These are phyloP conservation scores for Bursaphelenchus okinawaensis DNA, from an alignment of 2,888 invertebrate genomes.

Conservation along the genomic window DNA sequence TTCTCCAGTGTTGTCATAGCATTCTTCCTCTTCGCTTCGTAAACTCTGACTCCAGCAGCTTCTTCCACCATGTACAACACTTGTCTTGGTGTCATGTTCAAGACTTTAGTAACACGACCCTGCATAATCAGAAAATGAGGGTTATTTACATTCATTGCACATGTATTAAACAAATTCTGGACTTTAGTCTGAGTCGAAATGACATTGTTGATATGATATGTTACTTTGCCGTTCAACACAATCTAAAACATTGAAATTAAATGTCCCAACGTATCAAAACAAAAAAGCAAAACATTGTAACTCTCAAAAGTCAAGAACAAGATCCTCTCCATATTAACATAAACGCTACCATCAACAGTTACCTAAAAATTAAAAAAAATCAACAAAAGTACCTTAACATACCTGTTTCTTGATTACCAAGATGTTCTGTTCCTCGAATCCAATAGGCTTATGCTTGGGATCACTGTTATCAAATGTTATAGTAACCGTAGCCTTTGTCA, in stretches of 20 bases:
- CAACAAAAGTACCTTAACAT: slow-evolving; percentile 27
- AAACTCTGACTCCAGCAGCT: slow-evolving; percentile 93
- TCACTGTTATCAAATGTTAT: slow-evolving; percentile 83
- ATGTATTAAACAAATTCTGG: slow-evolving; percentile 87
- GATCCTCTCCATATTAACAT: slow-evolving; percentile 14
- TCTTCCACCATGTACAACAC: slow-evolving; percentile 96
- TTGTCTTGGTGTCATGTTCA: slow-evolving; percentile 97
- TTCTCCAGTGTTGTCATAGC: slow-evolving; percentile 81
- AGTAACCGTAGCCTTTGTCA: slow-evolving; percentile 89
- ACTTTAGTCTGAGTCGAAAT: slow-evolving; percentile 83
- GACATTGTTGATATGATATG: slow-evolving; percentile 86
- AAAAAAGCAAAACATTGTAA: no score
- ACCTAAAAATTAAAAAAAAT: background rate
- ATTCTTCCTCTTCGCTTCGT: slow-evolving; percentile 82
- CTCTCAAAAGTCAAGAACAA: no score
- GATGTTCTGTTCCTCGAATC: slow-evolving; percentile 82
- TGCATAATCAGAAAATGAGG: slow-evolving; percentile 98
- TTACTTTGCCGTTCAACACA: slow-evolving; percentile 61
- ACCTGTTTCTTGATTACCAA: slow-evolving; percentile 86
- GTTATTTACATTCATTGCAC: slow-evolving; percentile 96
- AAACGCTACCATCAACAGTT: no score
- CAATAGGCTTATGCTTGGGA: slow-evolving; percentile 74
- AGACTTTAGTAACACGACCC: slow-evolving; percentile 93
- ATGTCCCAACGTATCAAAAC: no score
- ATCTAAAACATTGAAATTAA: slow-evolving; percentile 29